phyloP scores from a whole-genome alignment of 2,113 vertebrate genomes.

The Erinaceus europaeus region DNA sequence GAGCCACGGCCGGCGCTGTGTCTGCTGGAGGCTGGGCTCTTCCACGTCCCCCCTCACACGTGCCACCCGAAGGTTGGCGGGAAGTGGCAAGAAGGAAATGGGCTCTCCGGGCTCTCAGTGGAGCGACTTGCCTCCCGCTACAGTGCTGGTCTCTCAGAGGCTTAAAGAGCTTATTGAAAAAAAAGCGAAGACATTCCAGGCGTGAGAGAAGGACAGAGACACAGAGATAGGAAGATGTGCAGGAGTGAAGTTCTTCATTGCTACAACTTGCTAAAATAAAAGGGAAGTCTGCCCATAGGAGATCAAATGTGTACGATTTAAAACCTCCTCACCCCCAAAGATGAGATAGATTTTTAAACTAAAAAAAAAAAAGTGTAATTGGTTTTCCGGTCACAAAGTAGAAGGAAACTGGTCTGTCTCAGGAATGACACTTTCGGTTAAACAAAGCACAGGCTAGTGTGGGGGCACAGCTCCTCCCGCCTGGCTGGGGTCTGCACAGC shows the following conservation, averaged over 20 bases:
- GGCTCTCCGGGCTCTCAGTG: slow-evolving; percentile 17
- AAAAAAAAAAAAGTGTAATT: slow-evolving; percentile 54
- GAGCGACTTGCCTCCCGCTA: slow-evolving; percentile 6
- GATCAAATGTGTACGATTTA: not conserved
- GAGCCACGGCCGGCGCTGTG: too few species aligned
- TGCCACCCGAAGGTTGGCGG: slow-evolving; percentile 30
- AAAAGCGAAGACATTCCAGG: not conserved
- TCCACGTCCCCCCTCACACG: slow-evolving; percentile 12
- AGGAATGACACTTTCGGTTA: slow-evolving; percentile 74
- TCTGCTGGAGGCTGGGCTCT: slow-evolving; percentile 46
- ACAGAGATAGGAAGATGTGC: not conserved
- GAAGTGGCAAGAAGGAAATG: slow-evolving; percentile 36
- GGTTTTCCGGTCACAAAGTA: slow-evolving; percentile 70
- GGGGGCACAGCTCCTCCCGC: not conserved
- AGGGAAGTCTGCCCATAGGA: not conserved
- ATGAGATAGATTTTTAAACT: slow-evolving; percentile 30
- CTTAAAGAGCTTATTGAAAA: slow-evolving; percentile 29
- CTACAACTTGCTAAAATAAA: not conserved
- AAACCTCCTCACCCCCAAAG: slow-evolving; percentile 22
- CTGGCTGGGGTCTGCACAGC: too few species aligned
- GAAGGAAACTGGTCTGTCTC: slow-evolving; percentile 67
- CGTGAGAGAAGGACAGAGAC: not conserved
- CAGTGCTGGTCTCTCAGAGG: slow-evolving; percentile 23
- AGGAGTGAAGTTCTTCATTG: not conserved
- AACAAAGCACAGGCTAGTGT: slow-evolving; percentile 44